These are phyloP conservation scores for Volucella inflata DNA, from an alignment of 2,888 invertebrate species.

Conservation along the genomic window DNA sequence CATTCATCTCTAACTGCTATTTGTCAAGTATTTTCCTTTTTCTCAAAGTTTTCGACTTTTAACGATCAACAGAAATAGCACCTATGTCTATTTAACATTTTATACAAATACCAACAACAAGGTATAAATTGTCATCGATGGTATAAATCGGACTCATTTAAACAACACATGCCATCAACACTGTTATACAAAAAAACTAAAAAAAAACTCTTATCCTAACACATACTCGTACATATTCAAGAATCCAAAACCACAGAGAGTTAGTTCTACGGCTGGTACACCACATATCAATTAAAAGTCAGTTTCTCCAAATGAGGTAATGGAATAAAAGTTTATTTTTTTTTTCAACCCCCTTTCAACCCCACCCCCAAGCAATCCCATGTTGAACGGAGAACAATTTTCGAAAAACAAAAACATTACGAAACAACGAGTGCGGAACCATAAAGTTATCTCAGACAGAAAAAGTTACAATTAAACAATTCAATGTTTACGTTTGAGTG, in stretches of 20 bases:
- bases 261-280: slow-evolving; percentile 36
- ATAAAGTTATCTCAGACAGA: slow-evolving; percentile 27
- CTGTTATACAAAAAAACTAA: slow-evolving; percentile 17
- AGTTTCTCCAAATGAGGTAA: slow-evolving; percentile 66
- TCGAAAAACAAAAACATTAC: background rate
- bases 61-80: slow-evolving; percentile 23
- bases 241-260: slow-evolving; percentile 21
- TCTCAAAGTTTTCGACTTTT: slow-evolving; percentile 30
- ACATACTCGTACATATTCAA: background rate
- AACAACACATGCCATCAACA: slow-evolving; percentile 38
- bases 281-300: slow-evolving; percentile 73
- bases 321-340: slow-evolving; percentile 60
- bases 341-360: slow-evolving; percentile 29
- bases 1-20: slow-evolving; percentile 13
- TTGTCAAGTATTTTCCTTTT: slow-evolving; percentile 6
- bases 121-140: no score
- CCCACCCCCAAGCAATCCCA: background rate
- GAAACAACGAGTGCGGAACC: background rate
- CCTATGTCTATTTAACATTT: no score
- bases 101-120: background rate
- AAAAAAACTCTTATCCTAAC: slow-evolving; percentile 32
- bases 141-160: slow-evolving; percentile 36
- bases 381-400: slow-evolving; percentile 6
- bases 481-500: slow-evolving; percentile 15
- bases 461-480: slow-evolving; percentile 56